These are phyloP conservation scores for Castor canadensis DNA, from an alignment of 2,113 vertebrate species.

Conservation along the genomic window DNA sequence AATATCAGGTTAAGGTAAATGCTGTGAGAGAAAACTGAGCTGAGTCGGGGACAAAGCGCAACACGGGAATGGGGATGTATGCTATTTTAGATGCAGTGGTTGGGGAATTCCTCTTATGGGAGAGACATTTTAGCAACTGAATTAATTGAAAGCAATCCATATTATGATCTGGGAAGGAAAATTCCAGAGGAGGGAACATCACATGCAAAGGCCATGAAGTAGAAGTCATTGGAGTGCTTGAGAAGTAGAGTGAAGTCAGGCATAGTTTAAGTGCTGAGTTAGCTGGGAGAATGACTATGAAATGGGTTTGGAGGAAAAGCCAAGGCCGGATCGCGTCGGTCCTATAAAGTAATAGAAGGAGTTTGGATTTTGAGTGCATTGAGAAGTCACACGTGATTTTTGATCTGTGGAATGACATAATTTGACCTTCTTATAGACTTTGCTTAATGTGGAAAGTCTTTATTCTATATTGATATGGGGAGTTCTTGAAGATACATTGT, in stretches of 20 bases:
- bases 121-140: neutral
- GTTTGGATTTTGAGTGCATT: neutral
- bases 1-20: neutral
- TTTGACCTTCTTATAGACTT: neutral
- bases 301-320: neutral
- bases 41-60: neutral
- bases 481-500: neutral
- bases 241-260: constrained; percentile 29
- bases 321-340: neutral
- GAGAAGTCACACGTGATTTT: neutral
- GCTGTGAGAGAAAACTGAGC: neutral
- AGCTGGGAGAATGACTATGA: neutral
- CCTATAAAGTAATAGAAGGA: neutral
- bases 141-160: neutral
- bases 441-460: neutral
- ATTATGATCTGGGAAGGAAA: constrained; percentile 10
- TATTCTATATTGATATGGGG: neutral
- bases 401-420: neutral
- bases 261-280: neutral
- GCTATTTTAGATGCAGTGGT: neutral
- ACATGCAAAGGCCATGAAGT: neutral
- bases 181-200: neutral
- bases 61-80: neutral
- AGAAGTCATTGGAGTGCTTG: neutral
- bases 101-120: neutral